phyloP scores from a whole-genome alignment of 2,113 vertebrate species.

The Willisornis vidua region DNA sequence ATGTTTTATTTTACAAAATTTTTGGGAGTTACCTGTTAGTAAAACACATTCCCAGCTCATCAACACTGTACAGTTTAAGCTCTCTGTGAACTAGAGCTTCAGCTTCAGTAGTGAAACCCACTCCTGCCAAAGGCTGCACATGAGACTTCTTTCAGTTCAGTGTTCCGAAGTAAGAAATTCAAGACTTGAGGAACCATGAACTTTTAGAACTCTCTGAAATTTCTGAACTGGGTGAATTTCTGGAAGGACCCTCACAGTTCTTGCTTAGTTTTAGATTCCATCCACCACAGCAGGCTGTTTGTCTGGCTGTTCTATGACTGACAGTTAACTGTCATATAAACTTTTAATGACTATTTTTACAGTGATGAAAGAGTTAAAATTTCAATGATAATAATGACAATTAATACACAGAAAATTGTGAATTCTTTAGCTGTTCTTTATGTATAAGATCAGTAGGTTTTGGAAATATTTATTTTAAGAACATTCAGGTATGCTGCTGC shows the following conservation, averaged over 20 bases:
- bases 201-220: background rate
- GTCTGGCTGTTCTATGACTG: background rate
- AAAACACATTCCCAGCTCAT: background rate
- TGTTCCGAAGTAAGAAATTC: background rate
- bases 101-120: background rate
- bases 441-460: background rate
- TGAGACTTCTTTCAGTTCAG: background rate
- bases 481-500: background rate
- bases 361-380: background rate
- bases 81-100: background rate
- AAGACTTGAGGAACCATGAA: background rate
- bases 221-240: background rate
- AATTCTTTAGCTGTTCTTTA: background rate
- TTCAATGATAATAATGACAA: background rate
- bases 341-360: background rate
- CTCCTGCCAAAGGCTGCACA: background rate
- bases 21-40: background rate
- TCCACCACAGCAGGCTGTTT: background rate
- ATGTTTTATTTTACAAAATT: background rate
- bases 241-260: background rate
- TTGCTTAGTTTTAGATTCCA: background rate
- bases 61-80: background rate
- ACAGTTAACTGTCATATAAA: background rate
- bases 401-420: background rate
- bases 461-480: background rate